Conservation (phyloP, 2,888 invertebrate species). For the Dryobotodes eremita region DNA sequence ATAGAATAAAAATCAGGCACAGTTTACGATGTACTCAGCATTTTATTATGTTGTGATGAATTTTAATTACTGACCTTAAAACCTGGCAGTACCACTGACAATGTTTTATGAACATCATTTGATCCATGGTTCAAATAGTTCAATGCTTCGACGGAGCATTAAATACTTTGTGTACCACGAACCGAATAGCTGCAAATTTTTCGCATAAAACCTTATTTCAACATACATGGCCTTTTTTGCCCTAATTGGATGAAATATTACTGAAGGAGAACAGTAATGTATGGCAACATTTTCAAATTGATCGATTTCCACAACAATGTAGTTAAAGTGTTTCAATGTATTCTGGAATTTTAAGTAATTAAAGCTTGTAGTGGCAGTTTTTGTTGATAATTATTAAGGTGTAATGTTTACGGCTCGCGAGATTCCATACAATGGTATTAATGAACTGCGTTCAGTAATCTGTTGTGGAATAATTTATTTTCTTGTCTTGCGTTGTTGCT, state of each 20-base stretch:
- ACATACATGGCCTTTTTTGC: conserved; percentile 35
- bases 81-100: conserved; percentile 69
- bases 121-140: conserved; percentile 81
- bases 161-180: conserved; percentile 48
- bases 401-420: conserved; percentile 77
- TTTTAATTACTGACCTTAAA: conserved; percentile 82
- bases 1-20: conserved; percentile 75
- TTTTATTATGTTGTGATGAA: conserved; percentile 81
- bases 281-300: conserved; percentile 39
- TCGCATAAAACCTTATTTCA: conserved; percentile 26
- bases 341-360: conserved; percentile 88
- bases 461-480: conserved; percentile 65
- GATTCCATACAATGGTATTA: conserved; percentile 82
- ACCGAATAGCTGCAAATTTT: conserved; percentile 14
- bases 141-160: conserved; percentile 69
- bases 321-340: conserved; percentile 76
- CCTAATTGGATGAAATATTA: conserved; percentile 10
- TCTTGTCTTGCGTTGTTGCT: conserved; percentile 42
- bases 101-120: conserved; percentile 77
- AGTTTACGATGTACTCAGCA: conserved; percentile 67
- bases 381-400: conserved; percentile 79
- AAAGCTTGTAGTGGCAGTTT: conserved; percentile 85
- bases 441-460: conserved; percentile 78
- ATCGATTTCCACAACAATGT: conserved; percentile 70
- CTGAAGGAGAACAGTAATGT: conserved; percentile 43